Evolutionary conservation across 2,797 vertebrate genomes (phyloP).

Genomic region (Mus spretus): DNA sequence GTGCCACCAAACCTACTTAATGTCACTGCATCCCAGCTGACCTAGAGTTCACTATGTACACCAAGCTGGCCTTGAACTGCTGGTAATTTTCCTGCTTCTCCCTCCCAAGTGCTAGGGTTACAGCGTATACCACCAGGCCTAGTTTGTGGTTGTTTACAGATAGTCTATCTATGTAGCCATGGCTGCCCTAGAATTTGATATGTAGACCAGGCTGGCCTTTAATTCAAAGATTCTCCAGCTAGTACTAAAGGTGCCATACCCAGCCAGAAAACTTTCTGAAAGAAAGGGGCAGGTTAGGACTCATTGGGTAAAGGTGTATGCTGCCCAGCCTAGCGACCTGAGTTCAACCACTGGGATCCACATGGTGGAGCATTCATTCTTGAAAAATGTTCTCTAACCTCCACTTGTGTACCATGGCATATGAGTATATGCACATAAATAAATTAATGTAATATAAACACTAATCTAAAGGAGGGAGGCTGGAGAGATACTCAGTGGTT

Average conservation of each 20-base stretch:
- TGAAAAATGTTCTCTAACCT: background rate
- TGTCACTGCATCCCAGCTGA: background rate
- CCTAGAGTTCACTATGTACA: too few relatives aligned
- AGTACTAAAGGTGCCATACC: background rate
- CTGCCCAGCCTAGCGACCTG: background rate
- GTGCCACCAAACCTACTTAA: background rate
- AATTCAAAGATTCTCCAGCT: background rate
- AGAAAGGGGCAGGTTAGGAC: background rate
- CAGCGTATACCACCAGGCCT: background rate
- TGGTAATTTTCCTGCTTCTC: background rate
- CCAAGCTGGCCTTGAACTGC: background rate
- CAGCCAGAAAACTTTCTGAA: background rate
- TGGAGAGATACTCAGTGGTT: background rate
- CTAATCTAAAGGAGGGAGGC: background rate
- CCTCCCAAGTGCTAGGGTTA: background rate
- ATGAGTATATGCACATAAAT: background rate
- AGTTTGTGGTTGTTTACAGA: background rate
- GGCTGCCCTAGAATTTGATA: background rate
- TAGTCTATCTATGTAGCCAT: background rate
- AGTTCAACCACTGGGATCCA: background rate
- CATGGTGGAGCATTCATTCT: too few relatives aligned
- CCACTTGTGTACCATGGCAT: background rate
- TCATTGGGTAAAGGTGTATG: background rate
- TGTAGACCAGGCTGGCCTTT: background rate
- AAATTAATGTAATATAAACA: background rate